A percentile compares a stretch with the other conserved stretches of the same genome.
These are phyloP conservation scores for Oxyura jamaicensis DNA, from an alignment of 2,113 vertebrate genomes.

Conservation along the genomic window DNA sequence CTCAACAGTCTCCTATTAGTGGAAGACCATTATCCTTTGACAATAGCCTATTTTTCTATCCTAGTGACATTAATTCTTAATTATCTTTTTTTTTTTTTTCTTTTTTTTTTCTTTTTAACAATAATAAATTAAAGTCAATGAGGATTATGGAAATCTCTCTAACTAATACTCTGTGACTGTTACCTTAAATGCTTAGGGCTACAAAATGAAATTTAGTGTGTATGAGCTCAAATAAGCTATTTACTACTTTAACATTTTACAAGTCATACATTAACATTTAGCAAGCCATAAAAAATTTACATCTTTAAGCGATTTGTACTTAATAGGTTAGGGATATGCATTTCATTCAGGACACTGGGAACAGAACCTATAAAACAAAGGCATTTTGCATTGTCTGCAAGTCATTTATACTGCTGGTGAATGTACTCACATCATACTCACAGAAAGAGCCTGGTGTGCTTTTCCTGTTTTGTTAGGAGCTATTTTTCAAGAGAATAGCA, in stretches of 20 bases:
- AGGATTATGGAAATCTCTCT: slow-evolving; percentile 64
- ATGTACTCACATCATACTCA: background rate
- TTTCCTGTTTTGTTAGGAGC: background rate
- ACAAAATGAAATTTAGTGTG: slow-evolving; percentile 73
- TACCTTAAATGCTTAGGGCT: slow-evolving; percentile 74
- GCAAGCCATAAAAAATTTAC: slow-evolving; percentile 79
- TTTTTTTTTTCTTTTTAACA: background rate
- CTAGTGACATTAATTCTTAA: slow-evolving; percentile 61
- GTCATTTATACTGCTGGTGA: slow-evolving; percentile 36
- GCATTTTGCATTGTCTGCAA: slow-evolving; percentile 57
- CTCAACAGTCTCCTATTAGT: slow-evolving; percentile 21
- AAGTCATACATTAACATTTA: slow-evolving; percentile 83
- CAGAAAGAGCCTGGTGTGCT: background rate
- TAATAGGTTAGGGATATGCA: slow-evolving; percentile 73
- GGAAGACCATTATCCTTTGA: slow-evolving; percentile 22
- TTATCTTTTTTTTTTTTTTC: slow-evolving; percentile 21
- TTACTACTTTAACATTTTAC: slow-evolving; percentile 83
- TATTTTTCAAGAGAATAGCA: background rate
- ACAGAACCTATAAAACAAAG: slow-evolving; percentile 59
- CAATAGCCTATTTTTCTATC: slow-evolving; percentile 33
- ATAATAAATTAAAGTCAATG: slow-evolving; percentile 65
- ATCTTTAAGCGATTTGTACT: slow-evolving; percentile 79
- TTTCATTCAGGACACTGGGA: slow-evolving; percentile 14
- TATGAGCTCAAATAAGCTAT: slow-evolving; percentile 73
- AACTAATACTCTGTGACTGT: slow-evolving; percentile 56